A percentile compares a stretch with the other conserved stretches of the same genome.
phyloP scores from a whole-genome alignment of 2,113 vertebrate species.

The Megaceryle maxima region DNA sequence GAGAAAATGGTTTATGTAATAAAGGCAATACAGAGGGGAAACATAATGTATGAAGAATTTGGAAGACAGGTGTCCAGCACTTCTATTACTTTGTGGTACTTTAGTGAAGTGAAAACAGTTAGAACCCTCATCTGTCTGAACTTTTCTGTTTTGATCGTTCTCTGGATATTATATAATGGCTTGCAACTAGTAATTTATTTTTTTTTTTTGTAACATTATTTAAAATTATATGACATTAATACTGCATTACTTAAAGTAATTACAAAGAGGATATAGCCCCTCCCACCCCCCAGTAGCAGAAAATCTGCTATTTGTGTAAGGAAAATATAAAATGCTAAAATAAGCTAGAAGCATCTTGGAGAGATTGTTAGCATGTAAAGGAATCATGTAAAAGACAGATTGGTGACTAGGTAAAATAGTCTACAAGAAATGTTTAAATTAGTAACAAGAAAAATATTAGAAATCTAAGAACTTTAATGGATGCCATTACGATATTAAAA shows the following conservation, averaged over 20 bases:
- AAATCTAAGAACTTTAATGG: neutral
- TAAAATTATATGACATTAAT: neutral
- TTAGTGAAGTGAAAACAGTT: neutral
- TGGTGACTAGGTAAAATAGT: neutral
- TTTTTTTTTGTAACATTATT: neutral
- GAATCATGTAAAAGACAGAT: neutral
- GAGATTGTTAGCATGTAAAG: neutral
- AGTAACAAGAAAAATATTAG: neutral
- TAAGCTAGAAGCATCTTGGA: neutral
- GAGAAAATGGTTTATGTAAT: neutral
- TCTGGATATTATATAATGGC: neutral
- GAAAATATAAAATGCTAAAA: neutral
- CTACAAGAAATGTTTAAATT: neutral
- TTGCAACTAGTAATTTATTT: neutral
- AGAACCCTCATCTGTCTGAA: neutral
- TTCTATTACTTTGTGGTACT: neutral
- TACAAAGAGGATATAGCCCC: neutral
- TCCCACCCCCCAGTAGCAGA: too few relatives aligned
- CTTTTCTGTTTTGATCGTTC: neutral
- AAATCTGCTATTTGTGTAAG: neutral
- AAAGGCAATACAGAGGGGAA: neutral
- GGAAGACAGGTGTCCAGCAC: neutral
- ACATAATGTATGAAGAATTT: neutral
- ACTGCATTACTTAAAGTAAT: neutral
- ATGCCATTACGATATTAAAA: neutral